These are phyloP conservation scores for Biston betularia DNA, from an alignment of 2,888 invertebrate genomes.

Conservation along the genomic window DNA sequence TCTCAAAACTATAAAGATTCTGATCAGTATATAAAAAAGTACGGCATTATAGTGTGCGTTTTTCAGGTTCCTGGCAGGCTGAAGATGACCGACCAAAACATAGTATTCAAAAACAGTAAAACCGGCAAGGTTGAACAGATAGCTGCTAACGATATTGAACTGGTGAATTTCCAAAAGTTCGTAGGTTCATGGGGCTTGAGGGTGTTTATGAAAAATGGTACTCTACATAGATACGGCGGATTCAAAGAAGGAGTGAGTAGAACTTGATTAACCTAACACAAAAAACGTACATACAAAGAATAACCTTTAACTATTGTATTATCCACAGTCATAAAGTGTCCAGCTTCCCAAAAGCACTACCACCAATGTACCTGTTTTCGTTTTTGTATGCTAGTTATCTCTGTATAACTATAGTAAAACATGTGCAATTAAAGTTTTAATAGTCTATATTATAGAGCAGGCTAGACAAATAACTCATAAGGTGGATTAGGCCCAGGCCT, in stretches of 20 bases:
- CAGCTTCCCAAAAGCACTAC: neutral
- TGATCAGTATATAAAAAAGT: neutral
- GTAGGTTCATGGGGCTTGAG: conserved; percentile 96
- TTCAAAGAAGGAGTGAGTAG: conserved; percentile 93
- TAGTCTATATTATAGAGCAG: no score
- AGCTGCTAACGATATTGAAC: conserved; percentile 93
- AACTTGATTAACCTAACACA: neutral
- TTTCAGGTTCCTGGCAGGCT: conserved; percentile 94
- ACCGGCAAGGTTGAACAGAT: conserved; percentile 98
- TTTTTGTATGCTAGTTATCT: neutral
- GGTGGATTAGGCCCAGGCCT: no score
- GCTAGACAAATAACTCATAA: no score
- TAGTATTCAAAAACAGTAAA: conserved; percentile 97
- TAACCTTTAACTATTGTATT: neutral
- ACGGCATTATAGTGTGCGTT: conserved; percentile 5
- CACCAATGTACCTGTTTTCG: no score
- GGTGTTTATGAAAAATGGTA: conserved; percentile 95
- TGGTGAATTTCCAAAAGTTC: conserved; percentile 96
- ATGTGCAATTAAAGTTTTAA: no score
- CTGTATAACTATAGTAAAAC: no score
- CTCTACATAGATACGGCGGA: conserved; percentile 96
- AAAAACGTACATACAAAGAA: neutral
- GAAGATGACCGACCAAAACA: conserved; percentile 95
- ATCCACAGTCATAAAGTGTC: no score
- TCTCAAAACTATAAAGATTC: neutral